Evolutionary conservation across 2,888 invertebrate genomes (phyloP).

Genomic region (Phania funesta): DNA sequence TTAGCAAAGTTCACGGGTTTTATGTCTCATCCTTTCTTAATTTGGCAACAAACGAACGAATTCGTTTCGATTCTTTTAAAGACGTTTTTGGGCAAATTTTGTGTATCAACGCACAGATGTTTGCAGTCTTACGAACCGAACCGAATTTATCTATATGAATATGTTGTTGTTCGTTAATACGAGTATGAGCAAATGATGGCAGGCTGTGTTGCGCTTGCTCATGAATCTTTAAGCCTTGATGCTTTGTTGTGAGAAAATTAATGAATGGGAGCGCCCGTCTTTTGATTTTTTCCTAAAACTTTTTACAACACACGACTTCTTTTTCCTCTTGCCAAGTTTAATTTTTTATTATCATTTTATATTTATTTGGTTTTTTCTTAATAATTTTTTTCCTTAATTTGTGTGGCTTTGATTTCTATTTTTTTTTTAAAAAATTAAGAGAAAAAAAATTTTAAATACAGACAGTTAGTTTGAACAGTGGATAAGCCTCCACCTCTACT

Average conservation of each 20-base stretch:
- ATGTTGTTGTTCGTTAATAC: not conserved
- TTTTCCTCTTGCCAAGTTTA: slow-evolving; percentile 41
- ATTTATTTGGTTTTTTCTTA: not conserved
- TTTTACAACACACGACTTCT: slow-evolving; percentile 45
- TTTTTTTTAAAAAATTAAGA: slow-evolving; percentile 26
- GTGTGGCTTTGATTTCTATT: slow-evolving; percentile 56
- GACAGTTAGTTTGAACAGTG: slow-evolving; percentile 36
- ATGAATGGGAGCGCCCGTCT: slow-evolving; percentile 72
- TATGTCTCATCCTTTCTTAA: no score
- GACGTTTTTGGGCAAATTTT: slow-evolving; percentile 47
- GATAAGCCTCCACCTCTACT: slow-evolving; percentile 13
- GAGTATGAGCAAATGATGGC: slow-evolving; percentile 27
- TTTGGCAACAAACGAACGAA: not conserved
- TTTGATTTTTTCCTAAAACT: slow-evolving; percentile 42
- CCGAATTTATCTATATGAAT: slow-evolving; percentile 21
- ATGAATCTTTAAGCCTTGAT: slow-evolving; percentile 64
- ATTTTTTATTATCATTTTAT: slow-evolving; percentile 49
- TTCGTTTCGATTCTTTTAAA: slow-evolving; percentile 1
- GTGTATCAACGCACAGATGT: slow-evolving; percentile 50
- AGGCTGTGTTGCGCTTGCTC: slow-evolving; percentile 40
- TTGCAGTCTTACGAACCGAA: slow-evolving; percentile 31
- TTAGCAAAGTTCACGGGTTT: no score
- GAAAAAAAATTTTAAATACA: slow-evolving; percentile 16
- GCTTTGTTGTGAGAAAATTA: slow-evolving; percentile 68
- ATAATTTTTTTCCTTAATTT: slow-evolving; percentile 43